phyloP scores from a whole-genome alignment of 2,113 vertebrate genomes.

The Serranochromis macrocephalus region DNA sequence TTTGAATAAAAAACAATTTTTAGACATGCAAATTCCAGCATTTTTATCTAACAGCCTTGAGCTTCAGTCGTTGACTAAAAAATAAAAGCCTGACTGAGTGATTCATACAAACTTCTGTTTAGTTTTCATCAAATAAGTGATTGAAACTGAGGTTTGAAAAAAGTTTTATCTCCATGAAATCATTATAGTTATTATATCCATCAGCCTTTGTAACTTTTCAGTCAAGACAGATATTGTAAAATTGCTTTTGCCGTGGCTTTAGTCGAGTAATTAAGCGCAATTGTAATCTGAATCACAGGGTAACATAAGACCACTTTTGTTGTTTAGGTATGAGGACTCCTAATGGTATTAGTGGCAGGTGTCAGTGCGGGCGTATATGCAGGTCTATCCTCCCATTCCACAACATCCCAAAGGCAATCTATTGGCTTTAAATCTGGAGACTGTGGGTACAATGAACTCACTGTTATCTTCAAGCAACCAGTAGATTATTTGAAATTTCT shows the following conservation, averaged over 20 bases:
- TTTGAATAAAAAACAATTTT: constrained; percentile 3
- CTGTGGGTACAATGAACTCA: background rate
- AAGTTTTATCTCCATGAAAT: background rate
- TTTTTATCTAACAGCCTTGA: constrained; percentile 11
- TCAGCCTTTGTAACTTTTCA: background rate
- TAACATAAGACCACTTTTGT: background rate
- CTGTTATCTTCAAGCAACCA: background rate
- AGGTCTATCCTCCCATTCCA: background rate
- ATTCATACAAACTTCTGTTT: background rate
- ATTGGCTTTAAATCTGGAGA: background rate
- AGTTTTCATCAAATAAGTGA: background rate
- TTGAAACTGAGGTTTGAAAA: background rate
- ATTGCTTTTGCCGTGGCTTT: background rate
- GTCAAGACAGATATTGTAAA: background rate
- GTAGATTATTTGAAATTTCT: background rate
- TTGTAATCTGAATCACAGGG: background rate
- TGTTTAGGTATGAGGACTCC: background rate
- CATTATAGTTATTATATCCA: background rate
- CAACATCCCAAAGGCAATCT: background rate
- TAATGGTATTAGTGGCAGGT: background rate
- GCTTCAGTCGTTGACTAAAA: background rate
- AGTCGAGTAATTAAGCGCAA: background rate
- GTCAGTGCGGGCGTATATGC: background rate
- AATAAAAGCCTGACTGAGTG: background rate
- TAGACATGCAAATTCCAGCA: background rate